phyloP scores from a whole-genome alignment of 2,888 invertebrate genomes.

The Timema podura region DNA sequence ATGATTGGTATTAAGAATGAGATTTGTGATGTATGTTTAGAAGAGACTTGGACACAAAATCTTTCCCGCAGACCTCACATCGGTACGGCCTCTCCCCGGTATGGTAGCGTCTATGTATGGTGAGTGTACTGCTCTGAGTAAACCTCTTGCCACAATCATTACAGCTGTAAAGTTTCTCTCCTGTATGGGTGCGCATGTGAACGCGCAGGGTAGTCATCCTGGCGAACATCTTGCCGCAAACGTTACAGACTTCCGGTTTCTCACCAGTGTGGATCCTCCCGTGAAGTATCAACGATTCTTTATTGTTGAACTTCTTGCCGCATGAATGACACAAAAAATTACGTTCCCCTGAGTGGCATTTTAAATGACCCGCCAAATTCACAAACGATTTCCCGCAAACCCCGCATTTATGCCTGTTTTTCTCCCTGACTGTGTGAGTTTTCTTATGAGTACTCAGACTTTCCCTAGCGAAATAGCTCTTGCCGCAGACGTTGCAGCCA shows the following conservation, averaged over 20 bases:
- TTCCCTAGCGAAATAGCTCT: conserved; percentile 53
- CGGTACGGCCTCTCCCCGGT: conserved; percentile 25
- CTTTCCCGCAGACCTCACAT: conserved; percentile 21
- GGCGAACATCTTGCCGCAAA: conserved; percentile 56
- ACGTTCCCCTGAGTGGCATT: conserved; percentile 39
- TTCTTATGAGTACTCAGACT: conserved; percentile 50
- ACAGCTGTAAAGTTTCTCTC: conserved; percentile 54
- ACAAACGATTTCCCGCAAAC: conserved; percentile 37
- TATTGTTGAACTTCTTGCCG: conserved; percentile 28
- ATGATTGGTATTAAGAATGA: too few species aligned
- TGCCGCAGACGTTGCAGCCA: conserved; percentile 44
- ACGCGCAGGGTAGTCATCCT: conserved; percentile 53
- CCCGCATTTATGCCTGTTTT: conserved; percentile 37
- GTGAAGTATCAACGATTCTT: conserved; percentile 34
- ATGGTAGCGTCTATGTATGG: conserved; percentile 26
- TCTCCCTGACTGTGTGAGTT: conserved; percentile 43
- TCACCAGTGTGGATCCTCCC: conserved; percentile 51
- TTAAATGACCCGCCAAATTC: too few species aligned
- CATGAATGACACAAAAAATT: conserved; percentile 29
- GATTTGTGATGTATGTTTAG: too few species aligned
- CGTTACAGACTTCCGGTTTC: conserved; percentile 53
- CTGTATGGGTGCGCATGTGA: conserved; percentile 53
- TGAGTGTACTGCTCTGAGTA: conserved; percentile 26
- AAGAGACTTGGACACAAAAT: conserved; percentile 26
- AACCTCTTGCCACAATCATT: conserved; percentile 54